Base-by-base conservation (phyloP, 2,888 invertebrate genomes). In the Cryptus viduatorius region DNA sequence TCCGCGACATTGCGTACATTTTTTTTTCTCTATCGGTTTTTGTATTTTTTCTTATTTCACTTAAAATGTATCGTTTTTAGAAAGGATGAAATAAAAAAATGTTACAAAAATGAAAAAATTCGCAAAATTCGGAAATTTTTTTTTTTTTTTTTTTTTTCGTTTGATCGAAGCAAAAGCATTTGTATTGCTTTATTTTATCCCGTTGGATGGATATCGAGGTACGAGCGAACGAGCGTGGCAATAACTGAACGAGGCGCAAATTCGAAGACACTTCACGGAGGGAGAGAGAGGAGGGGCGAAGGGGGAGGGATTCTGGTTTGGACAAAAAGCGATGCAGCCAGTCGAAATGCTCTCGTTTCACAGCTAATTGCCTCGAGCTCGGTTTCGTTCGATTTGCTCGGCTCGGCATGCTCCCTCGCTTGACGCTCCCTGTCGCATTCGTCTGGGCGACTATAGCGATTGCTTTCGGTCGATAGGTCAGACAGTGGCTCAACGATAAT, bases 341-440 rank as follows among this genome's bases (percentile, higher is more conserved):
- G 77, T 67, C 81, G 84, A 81, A 84, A 84, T 81, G 84, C 81
- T 81, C 78, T 61, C 67, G 77, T 81, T 84, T 84, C 81, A 84
- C 81, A 84, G 84, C 77, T 81, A 84, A 84, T 84, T 84, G 81
- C 72, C 72, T 78, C 81, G 68, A 67, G 81, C 81, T 81, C 69
- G 72, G 72, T 72, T 61, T 61, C 24, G 37, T 71, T 71, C 42
- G n/a, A 31, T 61, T 48, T 53, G 37, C 53, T 71, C 42, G n/a
- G 8, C 64, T 48, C 48, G n/a, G n/a, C 29, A 37, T 69, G 50
- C 71, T 50, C 50, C 56, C 44, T 19, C 56, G 79, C 31, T 44
- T 64, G 56, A 73, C 24, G 65, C 79, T 29, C 64, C 24, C 24
- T 65, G 31, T 65, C 44, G 50, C 42, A 73, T 79, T 69, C 56